A percentile compares a stretch with the other conserved stretches of the same genome.
phyloP scores from a whole-genome alignment of 2,113 vertebrate genomes.

The Blennius ocellaris region DNA sequence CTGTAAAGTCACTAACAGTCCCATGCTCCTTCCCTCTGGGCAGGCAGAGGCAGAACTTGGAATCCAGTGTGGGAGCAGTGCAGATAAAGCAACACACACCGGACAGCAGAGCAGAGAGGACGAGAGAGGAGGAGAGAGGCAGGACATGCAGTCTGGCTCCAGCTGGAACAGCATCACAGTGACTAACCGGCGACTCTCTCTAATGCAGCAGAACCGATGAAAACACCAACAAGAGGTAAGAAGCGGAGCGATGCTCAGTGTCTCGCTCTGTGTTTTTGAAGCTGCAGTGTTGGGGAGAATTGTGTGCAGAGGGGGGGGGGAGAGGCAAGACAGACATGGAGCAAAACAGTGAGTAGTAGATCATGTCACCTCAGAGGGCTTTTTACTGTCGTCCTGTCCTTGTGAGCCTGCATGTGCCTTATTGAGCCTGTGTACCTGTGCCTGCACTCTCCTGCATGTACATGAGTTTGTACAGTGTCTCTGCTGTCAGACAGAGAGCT shows the following conservation, averaged over 20 bases:
- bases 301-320: background rate
- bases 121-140: background rate
- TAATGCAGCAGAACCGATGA: constrained; percentile 49
- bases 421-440: too few species aligned
- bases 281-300: background rate
- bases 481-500: background rate
- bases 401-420: background rate
- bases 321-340: background rate
- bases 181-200: constrained; percentile 38
- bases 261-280: constrained; percentile 11
- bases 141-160: constrained; percentile 31
- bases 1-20: background rate
- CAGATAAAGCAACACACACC: constrained; percentile 52
- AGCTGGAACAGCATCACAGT: constrained; percentile 32
- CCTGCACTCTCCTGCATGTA: background rate
- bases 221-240: constrained; percentile 54
- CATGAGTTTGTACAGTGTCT: constrained; percentile 14
- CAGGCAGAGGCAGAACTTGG: constrained; percentile 37
- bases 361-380: background rate
- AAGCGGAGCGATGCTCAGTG: background rate
- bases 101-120: constrained; percentile 36
- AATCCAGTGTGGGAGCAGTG: constrained; percentile 44
- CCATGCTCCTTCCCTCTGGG: constrained; percentile 7
- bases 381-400: constrained; percentile 4
- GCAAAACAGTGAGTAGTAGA: constrained; percentile 2